Evolutionary conservation across 1,140 invertebrate genomes (phyloP), one percentile per base, ranked within the genome.

Genomic region (Planococcus citri): DNA sequence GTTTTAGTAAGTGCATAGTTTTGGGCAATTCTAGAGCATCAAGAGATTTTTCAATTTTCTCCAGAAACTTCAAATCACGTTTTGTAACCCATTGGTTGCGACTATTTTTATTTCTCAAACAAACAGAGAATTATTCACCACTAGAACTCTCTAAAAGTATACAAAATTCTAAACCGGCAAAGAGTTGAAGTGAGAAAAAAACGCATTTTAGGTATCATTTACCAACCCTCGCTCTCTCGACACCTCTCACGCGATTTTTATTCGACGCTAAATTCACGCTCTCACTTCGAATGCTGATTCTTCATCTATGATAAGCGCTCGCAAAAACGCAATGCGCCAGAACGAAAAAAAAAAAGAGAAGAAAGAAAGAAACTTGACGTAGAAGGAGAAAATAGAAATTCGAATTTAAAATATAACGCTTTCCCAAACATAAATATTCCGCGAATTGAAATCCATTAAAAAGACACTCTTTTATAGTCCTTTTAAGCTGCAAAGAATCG

Each of bases 391-490:
- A 64, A 25, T 25, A 64, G 25, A 64, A 64, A 64, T 64, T 25
- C 60, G 60, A 64, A 64, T 64, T 64, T 64, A 64, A 64, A 64
- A 64, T 64, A 64, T 64, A 27, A 64, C 60, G 60, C 60, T 27
- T 64, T 64, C 24, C 25, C 60, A 27, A 64, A 27, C 60, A 64
- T 64, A 64, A 64, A 64, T 64, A 64, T 64, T 64, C 60, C 25
- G 21, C 60, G 25, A 25, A 64, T 64, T 64, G 60, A 64, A 64
- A 64, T 64, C 60, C 60, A 64, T 64, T 64, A 64, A 64, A 64
- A 64, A 64, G 60, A 64, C 60, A 64, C 21, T 64, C 60, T 27
- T 27, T 64, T 64, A 64, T 64, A 64, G 60, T 64, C 60, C 25
- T 64, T 64, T 64, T 64, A 64, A 27, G 3, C 22, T 24, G 10